A percentile compares a stretch with the other conserved stretches of the same genome.
Evolutionary conservation across 2,113 vertebrate species (phyloP).

Genomic region (Athene cunicularia): DNA sequence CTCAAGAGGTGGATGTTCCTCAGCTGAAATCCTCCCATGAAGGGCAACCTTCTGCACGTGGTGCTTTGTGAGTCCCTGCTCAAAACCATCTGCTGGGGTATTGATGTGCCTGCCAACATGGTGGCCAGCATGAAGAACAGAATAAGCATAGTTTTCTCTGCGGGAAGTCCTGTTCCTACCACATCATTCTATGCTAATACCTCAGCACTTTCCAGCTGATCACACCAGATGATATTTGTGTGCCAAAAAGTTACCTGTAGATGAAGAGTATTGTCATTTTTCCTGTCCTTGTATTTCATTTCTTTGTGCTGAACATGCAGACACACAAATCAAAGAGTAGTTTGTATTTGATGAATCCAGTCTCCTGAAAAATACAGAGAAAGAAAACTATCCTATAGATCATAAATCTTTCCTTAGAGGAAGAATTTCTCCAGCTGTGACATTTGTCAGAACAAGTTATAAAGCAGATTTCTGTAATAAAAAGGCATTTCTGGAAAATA

Average conservation of each 20-base stretch:
- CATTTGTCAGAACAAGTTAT: not conserved
- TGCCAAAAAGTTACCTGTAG: not conserved
- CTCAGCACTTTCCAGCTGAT: slow-evolving; percentile 11
- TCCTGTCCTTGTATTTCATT: not conserved
- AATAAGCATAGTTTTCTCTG: not conserved
- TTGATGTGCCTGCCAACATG: not conserved
- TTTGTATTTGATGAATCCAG: not conserved
- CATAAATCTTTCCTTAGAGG: not conserved
- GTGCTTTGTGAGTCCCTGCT: not conserved
- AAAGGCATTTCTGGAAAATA: slow-evolving; percentile 7
- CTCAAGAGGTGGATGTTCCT: not conserved
- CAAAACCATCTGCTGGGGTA: not conserved
- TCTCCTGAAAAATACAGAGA: not conserved
- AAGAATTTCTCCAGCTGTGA: not conserved
- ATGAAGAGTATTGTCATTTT: not conserved
- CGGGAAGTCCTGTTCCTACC: not conserved
- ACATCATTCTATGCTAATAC: not conserved
- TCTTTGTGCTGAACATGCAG: not conserved
- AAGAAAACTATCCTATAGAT: not conserved
- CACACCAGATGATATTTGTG: not conserved
- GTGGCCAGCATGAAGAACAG: not conserved
- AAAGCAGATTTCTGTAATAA: not conserved
- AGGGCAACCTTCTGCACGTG: not conserved
- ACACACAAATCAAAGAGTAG: not conserved
- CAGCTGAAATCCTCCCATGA: not conserved